These are phyloP conservation scores for Toxotes chatareus DNA, from an alignment of 2,113 vertebrate genomes.

Conservation along the genomic window DNA sequence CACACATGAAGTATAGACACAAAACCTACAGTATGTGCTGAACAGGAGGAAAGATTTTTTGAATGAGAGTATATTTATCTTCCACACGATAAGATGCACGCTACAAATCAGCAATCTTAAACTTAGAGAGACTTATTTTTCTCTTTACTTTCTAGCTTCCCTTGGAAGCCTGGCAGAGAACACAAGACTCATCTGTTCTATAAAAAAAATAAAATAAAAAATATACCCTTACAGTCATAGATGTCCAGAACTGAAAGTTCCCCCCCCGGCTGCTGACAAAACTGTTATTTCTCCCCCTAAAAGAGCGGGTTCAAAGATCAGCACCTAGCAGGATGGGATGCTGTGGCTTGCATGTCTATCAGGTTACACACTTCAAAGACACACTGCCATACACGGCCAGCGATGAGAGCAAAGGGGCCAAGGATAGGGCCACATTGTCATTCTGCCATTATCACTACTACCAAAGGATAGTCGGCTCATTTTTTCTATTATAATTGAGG, in stretches of 20 bases:
- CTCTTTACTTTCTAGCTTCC: not conserved
- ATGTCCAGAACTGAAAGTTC: slow-evolving; percentile 48
- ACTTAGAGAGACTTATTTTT: not conserved
- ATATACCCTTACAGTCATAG: slow-evolving; percentile 36
- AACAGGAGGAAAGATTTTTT: not conserved
- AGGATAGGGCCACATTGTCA: slow-evolving; percentile 76
- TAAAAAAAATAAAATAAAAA: slow-evolving; percentile 7
- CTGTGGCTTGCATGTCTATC: slow-evolving; percentile 82
- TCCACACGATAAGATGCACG: not conserved
- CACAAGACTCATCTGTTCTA: slow-evolving; percentile 8
- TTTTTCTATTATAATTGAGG: slow-evolving; percentile 69
- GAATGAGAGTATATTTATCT: not conserved
- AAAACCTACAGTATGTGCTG: slow-evolving; percentile 2
- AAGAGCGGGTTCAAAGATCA: slow-evolving; percentile 85
- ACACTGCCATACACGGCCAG: slow-evolving; percentile 78
- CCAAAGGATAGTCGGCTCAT: slow-evolving; percentile 69
- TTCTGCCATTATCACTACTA: slow-evolving; percentile 75
- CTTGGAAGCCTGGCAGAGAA: slow-evolving; percentile 32
- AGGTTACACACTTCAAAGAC: slow-evolving; percentile 86
- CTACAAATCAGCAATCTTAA: slow-evolving; percentile 5
- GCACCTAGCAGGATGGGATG: slow-evolving; percentile 77
- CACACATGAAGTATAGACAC: slow-evolving; percentile 61
- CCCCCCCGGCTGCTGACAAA: slow-evolving; percentile 50
- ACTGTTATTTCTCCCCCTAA: slow-evolving; percentile 77
- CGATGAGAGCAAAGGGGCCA: slow-evolving; percentile 75